phyloP scores from a whole-genome alignment of 2,888 invertebrate genomes.

The Drosophila longiperda region DNA sequence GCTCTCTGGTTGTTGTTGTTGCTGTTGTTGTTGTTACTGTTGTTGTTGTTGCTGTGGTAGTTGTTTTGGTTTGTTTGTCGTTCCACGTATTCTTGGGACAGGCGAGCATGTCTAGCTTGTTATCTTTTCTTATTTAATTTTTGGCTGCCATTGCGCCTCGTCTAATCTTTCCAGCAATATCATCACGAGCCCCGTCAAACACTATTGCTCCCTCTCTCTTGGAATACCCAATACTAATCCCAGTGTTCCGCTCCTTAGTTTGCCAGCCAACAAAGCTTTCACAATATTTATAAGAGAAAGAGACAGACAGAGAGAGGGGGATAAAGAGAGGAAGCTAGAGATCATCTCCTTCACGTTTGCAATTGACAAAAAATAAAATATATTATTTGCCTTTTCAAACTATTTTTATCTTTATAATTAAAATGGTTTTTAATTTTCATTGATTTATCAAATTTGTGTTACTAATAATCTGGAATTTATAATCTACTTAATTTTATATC shows the following conservation, averaged over 20 bases:
- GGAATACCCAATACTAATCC: not conserved
- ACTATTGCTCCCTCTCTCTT: conserved; percentile 1
- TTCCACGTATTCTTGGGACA: conserved; percentile 57
- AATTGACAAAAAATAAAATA: not conserved
- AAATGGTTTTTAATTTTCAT: not conserved
- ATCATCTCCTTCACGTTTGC: not conserved
- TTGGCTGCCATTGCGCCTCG: conserved; percentile 69
- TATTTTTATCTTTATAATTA: not conserved
- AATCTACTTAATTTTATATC: too few species aligned
- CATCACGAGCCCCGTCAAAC: conserved; percentile 60
- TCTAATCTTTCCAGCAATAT: conserved; percentile 82
- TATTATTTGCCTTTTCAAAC: too few species aligned
- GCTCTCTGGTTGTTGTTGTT: conserved; percentile 20
- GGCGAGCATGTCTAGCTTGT: conserved; percentile 66
- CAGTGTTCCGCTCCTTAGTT: conserved; percentile 11
- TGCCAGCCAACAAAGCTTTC: conserved; percentile 13
- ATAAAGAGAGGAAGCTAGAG: not conserved
- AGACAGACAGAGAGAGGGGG: not conserved
- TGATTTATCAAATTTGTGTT: not conserved
- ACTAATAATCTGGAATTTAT: too few species aligned
- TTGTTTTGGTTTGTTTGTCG: conserved; percentile 33
- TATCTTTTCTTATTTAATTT: conserved; percentile 79
- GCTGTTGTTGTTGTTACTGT: conserved; percentile 18
- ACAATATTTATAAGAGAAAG: not conserved
- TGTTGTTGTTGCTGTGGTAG: conserved; percentile 11